Percentiles rank a stretch among this genome's conserved stretches.
Conservation (phyloP, 2,797 vertebrate genomes). For the Nasua narica region DNA sequence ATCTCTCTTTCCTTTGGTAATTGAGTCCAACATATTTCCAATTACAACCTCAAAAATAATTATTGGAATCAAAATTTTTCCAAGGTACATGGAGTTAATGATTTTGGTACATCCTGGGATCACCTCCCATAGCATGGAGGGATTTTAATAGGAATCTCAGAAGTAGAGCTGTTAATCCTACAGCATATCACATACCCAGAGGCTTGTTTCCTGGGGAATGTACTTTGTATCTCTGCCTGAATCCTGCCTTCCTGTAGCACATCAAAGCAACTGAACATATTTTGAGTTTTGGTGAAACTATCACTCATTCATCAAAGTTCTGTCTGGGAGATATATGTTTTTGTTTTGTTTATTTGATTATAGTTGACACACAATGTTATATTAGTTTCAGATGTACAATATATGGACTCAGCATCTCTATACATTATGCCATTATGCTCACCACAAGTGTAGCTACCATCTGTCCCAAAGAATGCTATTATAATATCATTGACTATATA, state of each 20-base stretch:
- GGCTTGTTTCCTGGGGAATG: neutral
- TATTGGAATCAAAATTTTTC: neutral
- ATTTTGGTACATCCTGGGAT: neutral
- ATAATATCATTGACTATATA: neutral
- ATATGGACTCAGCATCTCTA: neutral
- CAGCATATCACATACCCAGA: neutral
- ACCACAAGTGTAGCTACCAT: neutral
- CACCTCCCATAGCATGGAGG: neutral
- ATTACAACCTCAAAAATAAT: neutral
- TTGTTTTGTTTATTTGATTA: neutral
- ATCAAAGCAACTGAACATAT: constrained; percentile 1
- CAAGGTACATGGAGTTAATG: neutral
- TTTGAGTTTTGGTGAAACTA: constrained; percentile 22
- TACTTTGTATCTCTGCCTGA: neutral
- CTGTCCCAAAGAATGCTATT: neutral
- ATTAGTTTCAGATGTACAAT: neutral
- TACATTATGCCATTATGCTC: neutral
- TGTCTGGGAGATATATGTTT: neutral
- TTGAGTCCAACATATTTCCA: neutral
- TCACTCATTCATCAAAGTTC: constrained; percentile 51
- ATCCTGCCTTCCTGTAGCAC: neutral
- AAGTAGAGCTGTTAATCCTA: neutral
- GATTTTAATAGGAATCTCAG: neutral
- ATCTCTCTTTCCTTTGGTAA: constrained; percentile 22
- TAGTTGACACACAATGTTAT: neutral